Base-by-base conservation (phyloP, 2,113 vertebrate genomes). In the Xiphophorus maculatus region DNA sequence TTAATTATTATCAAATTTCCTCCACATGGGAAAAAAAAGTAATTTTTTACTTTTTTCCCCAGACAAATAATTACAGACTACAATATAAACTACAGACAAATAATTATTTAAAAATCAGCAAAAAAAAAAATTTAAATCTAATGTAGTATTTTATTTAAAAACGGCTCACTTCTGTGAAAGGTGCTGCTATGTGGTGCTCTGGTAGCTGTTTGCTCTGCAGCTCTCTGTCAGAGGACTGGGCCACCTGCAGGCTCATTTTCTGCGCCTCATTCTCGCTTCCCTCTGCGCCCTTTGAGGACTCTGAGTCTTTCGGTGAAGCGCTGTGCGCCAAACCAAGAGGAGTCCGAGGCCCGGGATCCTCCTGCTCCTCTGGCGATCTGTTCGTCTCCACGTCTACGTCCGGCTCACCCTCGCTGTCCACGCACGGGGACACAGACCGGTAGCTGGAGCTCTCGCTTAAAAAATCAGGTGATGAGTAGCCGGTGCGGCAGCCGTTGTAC, bases 361-460 rank as follows among this genome's bases (percentile, higher is more conserved):
- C 96, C 65, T 95, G 93, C 60, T 96, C 90, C 1, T 96, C 96
- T 0, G 94, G 94, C 25, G 95, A 95, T 78, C 96, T 96, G 84
- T 96, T 95, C 29, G 96, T 96, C 85, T 97, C 97, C 66, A 99
- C 97, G 44, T 99, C 97, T 88, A 98, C 97, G 76, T 99, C 97
- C 3, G 97, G 96, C 74, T 99, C 97, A 1, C 95, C 97, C 2
- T 95, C 96, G 3, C 97, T 98, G 94, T 98, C 97, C 80, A 95
- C 96, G 71, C 96, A 97, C 2, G 97, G 97, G 19, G 96, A 97
- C 74, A 93, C 90, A 0, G 97, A 98, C n/a, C 95, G 94, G 88
- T 97, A 99, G 88, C 96, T 97, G 5, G 97, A 98, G 80, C 96
- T 97, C 83, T 98, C 97, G 63, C 97, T 99, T 81, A 98, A 92